Evolutionary conservation across 92 coral and sea anemone species (phyloP).

Genomic region (Epizoanthus scotinus): DNA sequence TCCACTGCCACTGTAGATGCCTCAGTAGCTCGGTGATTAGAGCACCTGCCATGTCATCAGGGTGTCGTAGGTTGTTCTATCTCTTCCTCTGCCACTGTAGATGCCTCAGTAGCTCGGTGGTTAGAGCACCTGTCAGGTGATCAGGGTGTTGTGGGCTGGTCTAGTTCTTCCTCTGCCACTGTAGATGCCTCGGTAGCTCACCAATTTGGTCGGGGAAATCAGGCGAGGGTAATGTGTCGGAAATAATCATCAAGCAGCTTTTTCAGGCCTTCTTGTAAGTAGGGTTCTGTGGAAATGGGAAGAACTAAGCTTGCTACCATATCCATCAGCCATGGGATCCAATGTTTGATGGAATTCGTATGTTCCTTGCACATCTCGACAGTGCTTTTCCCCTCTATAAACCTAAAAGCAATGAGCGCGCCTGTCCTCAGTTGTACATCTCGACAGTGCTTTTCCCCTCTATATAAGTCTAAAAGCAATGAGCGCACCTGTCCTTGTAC

Average conservation of each 20-base stretch:
- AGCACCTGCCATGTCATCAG: no score
- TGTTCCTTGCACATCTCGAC: conserved; percentile 23
- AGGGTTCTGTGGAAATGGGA: conserved; percentile 30
- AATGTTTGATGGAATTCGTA: not conserved
- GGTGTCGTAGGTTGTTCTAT: no score
- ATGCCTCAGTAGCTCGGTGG: no score
- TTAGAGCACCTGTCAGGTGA: no score
- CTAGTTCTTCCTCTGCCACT: no score
- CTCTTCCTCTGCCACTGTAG: no score
- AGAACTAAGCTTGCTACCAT: not conserved
- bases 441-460: conserved; percentile 26
- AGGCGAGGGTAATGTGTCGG: not conserved
- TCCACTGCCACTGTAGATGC: no score
- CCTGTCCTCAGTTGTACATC: conserved; percentile 45
- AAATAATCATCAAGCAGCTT: not conserved
- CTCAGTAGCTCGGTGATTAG: no score
- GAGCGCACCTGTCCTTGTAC: conserved; percentile 46
- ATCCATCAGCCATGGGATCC: not conserved
- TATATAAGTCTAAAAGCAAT: conserved; percentile 45
- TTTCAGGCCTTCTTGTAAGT: conserved; percentile 29
- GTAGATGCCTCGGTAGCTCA: no score
- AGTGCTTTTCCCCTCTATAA: conserved; percentile 33
- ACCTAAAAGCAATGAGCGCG: conserved; percentile 45
- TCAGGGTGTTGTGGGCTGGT: no score
- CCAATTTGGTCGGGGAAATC: conserved; percentile 29